Percentiles rank a stretch among this genome's conserved stretches.
Evolutionary conservation across 2,797 vertebrate genomes (phyloP).

Genomic region (Rhabdophis nuchalis): DNA sequence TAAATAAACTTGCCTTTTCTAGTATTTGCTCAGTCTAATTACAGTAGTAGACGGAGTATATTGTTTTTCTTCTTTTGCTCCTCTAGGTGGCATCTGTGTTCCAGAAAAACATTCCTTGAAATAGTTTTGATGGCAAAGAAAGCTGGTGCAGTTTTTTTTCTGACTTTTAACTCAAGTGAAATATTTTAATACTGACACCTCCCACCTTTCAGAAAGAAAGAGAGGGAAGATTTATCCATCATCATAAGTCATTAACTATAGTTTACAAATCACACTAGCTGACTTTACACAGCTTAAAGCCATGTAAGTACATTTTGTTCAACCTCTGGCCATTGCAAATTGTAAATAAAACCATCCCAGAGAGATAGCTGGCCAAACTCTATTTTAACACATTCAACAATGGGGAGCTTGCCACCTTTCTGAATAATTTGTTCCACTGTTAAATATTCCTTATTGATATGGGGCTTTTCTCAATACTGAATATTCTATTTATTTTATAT

Average conservation of each 20-base stretch:
- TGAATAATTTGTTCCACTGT: neutral
- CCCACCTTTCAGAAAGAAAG: slow-evolving; percentile 18
- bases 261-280: neutral
- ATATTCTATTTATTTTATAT: neutral
- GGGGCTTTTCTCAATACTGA: neutral
- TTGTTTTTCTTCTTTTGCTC: slow-evolving; percentile 64
- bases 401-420: neutral
- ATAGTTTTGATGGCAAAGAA: neutral
- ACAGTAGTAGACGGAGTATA: slow-evolving; percentile 39
- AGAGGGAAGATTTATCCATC: neutral
- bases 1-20: slow-evolving; percentile 28
- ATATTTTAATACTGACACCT: slow-evolving; percentile 32
- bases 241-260: neutral
- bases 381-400: neutral
- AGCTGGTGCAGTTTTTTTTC: slow-evolving; percentile 40
- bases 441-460: neutral
- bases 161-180: slow-evolving; percentile 25
- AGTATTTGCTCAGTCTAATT: slow-evolving; percentile 54
- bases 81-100: slow-evolving; percentile 64
- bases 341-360: neutral
- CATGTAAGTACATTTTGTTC: neutral
- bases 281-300: neutral
- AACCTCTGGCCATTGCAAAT: neutral
- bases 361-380: neutral
- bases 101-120: slow-evolving; percentile 54